Base-by-base conservation (phyloP, 2,888 invertebrate species). In the Itoplectis maculator region DNA sequence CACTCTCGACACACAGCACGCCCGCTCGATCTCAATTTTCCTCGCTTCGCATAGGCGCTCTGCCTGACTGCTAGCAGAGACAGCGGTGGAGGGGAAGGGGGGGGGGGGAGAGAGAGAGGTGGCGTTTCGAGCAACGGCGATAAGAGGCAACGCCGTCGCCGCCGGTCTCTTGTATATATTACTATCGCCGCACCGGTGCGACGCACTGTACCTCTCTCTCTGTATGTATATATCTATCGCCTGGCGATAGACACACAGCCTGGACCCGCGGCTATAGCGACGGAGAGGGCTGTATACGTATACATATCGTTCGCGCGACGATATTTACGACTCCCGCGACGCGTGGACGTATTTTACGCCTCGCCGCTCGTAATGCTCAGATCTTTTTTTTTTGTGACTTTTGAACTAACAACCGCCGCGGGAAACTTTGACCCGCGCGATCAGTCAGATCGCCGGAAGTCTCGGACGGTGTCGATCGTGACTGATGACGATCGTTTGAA, bases 21-120 rank as follows among this genome's bases (percentile, higher is more conserved):
- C 81, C 76, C 81, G 79, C 72, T 73, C 76, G 72, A 82, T 82
- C 72, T 40, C 72, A 79, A 79, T 79, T 79, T 83, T 77, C 54
- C 77, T 79, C 77, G 77, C 47, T 9, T 69, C 79, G 79, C 73
- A 79, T 82, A 76, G 79, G 76, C 69, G 68, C 69, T n/a, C n/a
- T n/a, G n/a, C n/a, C n/a, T 40, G 20, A 23, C 18, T 37, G 13
- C 37, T n/a, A 29, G 42, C 42, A 49, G n/a, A 4, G 47, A 63
- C 45, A 7, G 37, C 47, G 61, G 42, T 68, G 59, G 65, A 8
- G 9, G 29, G 37, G n/a, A 45, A 49, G 73, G 51, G 9, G 37
- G 54, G 61, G 42, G 66, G 59, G 65, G n/a, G 9, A 42, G 49
- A 15, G 51, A 59, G 73, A 51, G 66, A 51, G 20, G 13, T 70